Evolutionary conservation across 2,888 invertebrate genomes (phyloP).

Genomic region (Eupithecia centaureata): DNA sequence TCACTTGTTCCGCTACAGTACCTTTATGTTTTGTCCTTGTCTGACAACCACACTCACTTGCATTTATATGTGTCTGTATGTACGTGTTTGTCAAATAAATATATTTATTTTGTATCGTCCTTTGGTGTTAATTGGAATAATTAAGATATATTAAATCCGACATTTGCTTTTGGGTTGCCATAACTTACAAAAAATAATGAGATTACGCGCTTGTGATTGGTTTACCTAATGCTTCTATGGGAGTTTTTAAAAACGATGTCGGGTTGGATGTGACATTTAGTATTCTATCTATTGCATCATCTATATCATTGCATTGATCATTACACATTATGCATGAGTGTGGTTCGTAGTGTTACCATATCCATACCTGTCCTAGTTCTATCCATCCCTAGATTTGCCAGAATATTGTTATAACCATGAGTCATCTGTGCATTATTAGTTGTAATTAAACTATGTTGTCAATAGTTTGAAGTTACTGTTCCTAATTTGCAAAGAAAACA

Average conservation of each 20-base stretch:
- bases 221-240: slow-evolving; percentile 76
- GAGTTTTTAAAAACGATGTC: slow-evolving; percentile 62
- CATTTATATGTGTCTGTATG: slow-evolving; percentile 68
- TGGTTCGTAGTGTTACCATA: slow-evolving; percentile 64
- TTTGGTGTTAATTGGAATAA: slow-evolving; percentile 50
- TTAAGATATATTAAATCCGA: slow-evolving; percentile 64
- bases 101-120: slow-evolving; percentile 43
- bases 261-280: slow-evolving; percentile 65
- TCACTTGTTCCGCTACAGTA: slow-evolving; percentile 68
- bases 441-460: slow-evolving; percentile 6
- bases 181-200: slow-evolving; percentile 59
- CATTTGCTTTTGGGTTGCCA: slow-evolving; percentile 80
- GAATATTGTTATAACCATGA: background rate
- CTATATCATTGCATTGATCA: slow-evolving; percentile 38
- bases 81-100: slow-evolving; percentile 42
- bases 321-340: slow-evolving; percentile 80
- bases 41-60: slow-evolving; percentile 81
- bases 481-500: slow-evolving; percentile 15
- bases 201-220: slow-evolving; percentile 78
- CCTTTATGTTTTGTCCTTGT: slow-evolving; percentile 57
- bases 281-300: slow-evolving; percentile 50
- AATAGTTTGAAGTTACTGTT: slow-evolving; percentile 13
- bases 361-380: slow-evolving; percentile 31
- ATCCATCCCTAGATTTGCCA: slow-evolving; percentile 5
- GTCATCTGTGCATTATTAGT: background rate